phyloP scores from a whole-genome alignment of 2,797 vertebrate species.

The Todus mexicanus region DNA sequence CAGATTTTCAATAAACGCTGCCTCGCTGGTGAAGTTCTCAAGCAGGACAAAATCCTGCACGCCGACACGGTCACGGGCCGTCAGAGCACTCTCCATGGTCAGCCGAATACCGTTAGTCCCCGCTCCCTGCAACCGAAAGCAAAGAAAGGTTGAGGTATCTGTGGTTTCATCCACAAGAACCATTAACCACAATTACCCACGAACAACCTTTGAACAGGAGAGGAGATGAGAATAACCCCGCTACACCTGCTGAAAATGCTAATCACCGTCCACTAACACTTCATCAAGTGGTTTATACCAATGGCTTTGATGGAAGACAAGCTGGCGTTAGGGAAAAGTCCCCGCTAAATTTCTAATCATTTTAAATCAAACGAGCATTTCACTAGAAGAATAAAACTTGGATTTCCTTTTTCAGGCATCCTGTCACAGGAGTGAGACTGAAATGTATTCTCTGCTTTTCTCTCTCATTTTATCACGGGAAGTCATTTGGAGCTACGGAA shows the following conservation, averaged over 20 bases:
- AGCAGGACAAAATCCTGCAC: slow-evolving; percentile 98
- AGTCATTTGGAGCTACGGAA: background rate
- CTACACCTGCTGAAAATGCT: background rate
- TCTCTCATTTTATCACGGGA: background rate
- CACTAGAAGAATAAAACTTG: background rate
- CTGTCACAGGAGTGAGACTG: background rate
- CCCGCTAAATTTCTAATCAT: background rate
- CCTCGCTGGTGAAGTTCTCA: slow-evolving; percentile 97
- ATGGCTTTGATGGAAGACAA: background rate
- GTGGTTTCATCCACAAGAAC: background rate
- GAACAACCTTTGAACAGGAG: background rate
- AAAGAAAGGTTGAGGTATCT: background rate
- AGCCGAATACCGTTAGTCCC: slow-evolving; percentile 88
- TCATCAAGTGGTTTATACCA: background rate
- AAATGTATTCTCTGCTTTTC: background rate
- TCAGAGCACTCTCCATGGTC: slow-evolving; percentile 97
- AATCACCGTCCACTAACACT: rapidly evolving
- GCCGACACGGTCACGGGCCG: slow-evolving; percentile 95
- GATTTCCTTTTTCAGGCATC: background rate
- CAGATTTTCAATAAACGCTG: slow-evolving; percentile 94
- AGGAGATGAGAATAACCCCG: background rate
- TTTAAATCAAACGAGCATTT: background rate
- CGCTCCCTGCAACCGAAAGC: slow-evolving; percentile 76
- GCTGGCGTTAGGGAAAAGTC: background rate
- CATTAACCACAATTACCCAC: background rate